Evolutionary conservation across 2,113 vertebrate species (phyloP).

Genomic region (Mungos mungo): DNA sequence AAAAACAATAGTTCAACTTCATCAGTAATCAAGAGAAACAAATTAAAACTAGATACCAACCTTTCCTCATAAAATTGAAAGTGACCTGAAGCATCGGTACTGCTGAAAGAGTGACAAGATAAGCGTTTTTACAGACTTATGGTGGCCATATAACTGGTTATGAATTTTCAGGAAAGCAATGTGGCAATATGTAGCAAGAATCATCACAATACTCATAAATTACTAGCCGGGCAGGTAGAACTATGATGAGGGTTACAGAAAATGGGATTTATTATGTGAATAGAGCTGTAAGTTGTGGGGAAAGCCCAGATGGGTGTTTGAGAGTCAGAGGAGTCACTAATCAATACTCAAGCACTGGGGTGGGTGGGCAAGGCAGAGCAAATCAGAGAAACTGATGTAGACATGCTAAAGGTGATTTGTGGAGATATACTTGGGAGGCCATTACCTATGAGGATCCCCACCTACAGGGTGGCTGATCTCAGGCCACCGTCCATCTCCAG

Average conservation of each 20-base stretch:
- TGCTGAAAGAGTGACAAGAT: background rate
- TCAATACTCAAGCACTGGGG: background rate
- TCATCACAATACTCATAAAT: background rate
- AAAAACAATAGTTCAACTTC: background rate
- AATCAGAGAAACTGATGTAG: background rate
- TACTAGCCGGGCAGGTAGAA: background rate
- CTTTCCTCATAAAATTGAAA: conserved; percentile 6
- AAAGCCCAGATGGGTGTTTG: background rate
- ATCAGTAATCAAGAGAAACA: background rate
- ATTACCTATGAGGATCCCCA: background rate
- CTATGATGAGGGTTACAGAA: background rate
- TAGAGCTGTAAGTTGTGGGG: background rate
- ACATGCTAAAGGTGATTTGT: background rate
- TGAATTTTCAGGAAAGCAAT: background rate
- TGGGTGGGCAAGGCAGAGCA: background rate
- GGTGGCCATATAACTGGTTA: background rate
- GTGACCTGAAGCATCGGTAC: background rate
- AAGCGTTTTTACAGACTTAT: background rate
- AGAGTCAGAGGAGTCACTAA: background rate
- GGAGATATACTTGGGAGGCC: background rate
- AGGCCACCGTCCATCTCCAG: background rate
- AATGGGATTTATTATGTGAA: background rate
- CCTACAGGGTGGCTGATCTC: background rate
- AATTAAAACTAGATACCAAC: background rate
- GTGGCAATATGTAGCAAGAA: background rate